Evolutionary conservation across 2,797 vertebrate species (phyloP), one percentile per base, ranked within the genome.

Genomic region (Muscicapa striata): DNA sequence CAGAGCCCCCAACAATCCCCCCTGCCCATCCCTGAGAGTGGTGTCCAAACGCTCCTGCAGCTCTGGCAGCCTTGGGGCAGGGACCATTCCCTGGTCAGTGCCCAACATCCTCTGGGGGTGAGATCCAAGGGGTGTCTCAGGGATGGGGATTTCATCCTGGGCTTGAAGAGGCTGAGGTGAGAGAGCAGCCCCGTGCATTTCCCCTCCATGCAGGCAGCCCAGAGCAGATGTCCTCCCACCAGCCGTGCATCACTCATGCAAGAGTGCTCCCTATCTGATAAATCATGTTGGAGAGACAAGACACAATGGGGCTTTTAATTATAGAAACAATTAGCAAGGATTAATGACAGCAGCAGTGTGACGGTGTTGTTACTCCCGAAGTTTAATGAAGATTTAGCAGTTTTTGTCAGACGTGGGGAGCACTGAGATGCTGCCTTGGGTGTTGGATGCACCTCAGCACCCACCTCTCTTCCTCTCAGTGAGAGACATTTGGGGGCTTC

Each of bases 231-330:
- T 77, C 75, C 54, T 91, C 91, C 91, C 93, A 74, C 43, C 59
- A 91, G 76, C 73, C 38, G 1, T 68, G 78, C 82, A 80, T 85
- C 57, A 48, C 77, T 79, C 94, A 49, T 77, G 93, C 87, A 61
- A 51, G 87, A 86, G 78, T 58, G 76, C 58, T 94, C 68, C 82
- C 72, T 11, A 13, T 8, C 72, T 40, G 63, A 83, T 91, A 96
- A 94, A 92, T 95, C 66, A 29, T 38, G 14, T 40, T 61, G 46
- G 61, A 90, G 76, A 94, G 87, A 94, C 89, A 95, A 81, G 93
- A 81, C 79, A 80, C 93, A 86, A 85, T 62, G 89, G 85, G 82
- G 76, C 91, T 91, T 94, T 96, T 96, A 95, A 95, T 96, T 89
- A 94, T 89, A 81, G 87, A 92, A 93, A 87, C 93, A 93, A 90